phyloP scores from a whole-genome alignment of 2,888 invertebrate genomes.

The Ethmia dodecea region DNA sequence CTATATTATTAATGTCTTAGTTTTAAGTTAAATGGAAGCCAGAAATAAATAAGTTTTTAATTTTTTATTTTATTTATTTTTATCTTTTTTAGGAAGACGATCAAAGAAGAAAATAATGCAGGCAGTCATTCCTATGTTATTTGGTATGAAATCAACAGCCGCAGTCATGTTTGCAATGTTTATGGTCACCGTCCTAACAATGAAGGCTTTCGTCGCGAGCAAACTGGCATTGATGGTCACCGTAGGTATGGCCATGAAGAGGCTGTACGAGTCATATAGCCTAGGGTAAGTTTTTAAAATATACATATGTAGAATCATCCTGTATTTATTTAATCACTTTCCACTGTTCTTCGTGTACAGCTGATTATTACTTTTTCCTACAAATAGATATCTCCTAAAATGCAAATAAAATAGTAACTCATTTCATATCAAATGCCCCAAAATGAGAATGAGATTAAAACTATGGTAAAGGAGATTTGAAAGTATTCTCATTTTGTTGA shows the following conservation, averaged over 20 bases:
- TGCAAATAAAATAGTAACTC: too few species aligned
- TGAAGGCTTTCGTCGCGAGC: conserved; percentile 83
- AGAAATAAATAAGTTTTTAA: too few species aligned
- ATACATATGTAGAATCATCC: too few species aligned
- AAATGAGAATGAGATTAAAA: too few species aligned
- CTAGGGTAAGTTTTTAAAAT: conserved; percentile 57
- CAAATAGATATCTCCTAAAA: too few species aligned
- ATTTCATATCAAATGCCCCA: too few species aligned
- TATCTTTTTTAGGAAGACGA: conserved; percentile 60
- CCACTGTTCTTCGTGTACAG: background rate
- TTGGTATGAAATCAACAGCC: conserved; percentile 83
- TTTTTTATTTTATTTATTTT: too few species aligned
- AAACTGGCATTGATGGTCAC: conserved; percentile 83
- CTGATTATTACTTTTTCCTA: too few species aligned
- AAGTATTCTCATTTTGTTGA: too few species aligned
- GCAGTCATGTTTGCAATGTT: conserved; percentile 79
- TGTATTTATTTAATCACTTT: background rate
- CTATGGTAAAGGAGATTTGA: too few species aligned
- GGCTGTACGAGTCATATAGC: conserved; percentile 77
- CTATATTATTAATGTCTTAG: too few species aligned
- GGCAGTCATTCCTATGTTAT: conserved; percentile 80
- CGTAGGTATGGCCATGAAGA: conserved; percentile 77
- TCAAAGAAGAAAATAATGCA: conserved; percentile 80
- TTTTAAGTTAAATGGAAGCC: too few species aligned
- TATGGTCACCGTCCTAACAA: conserved; percentile 78